These are phyloP conservation scores for Nannospalax galili DNA, from an alignment of 2,113 vertebrate genomes.

Conservation along the genomic window DNA sequence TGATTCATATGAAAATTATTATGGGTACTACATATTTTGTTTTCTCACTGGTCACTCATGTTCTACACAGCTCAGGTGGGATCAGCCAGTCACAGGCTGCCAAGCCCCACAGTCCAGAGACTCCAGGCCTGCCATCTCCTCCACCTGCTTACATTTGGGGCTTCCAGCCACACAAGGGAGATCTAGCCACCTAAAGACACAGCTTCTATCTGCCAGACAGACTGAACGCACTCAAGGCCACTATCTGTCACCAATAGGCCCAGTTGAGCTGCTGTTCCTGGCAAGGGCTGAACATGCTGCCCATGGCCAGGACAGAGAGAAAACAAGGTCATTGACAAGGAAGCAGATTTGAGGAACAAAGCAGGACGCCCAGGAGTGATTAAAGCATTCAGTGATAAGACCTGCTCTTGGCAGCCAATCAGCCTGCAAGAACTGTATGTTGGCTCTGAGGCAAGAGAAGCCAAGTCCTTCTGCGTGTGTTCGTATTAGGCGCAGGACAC, in stretches of 20 bases:
- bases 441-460: neutral
- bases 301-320: neutral
- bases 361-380: neutral
- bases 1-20: neutral
- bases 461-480: neutral
- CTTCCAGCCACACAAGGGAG: neutral
- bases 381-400: neutral
- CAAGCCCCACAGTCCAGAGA: neutral
- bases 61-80: accelerated
- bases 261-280: neutral
- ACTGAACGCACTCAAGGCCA: neutral
- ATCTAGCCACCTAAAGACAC: neutral
- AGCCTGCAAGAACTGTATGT: neutral
- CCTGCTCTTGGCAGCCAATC: neutral
- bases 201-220: neutral
- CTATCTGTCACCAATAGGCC: neutral
- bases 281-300: neutral
- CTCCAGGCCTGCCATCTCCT: neutral
- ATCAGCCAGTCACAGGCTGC: neutral
- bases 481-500: neutral
- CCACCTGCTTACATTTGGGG: accelerated
- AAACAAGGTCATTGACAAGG: conserved; percentile 54
- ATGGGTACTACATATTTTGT: neutral
- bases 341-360: neutral
- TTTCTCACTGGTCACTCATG: neutral